These are phyloP conservation scores for Drosophila meridiana DNA, from an alignment of 2,888 invertebrate genomes.

Conservation along the genomic window DNA sequence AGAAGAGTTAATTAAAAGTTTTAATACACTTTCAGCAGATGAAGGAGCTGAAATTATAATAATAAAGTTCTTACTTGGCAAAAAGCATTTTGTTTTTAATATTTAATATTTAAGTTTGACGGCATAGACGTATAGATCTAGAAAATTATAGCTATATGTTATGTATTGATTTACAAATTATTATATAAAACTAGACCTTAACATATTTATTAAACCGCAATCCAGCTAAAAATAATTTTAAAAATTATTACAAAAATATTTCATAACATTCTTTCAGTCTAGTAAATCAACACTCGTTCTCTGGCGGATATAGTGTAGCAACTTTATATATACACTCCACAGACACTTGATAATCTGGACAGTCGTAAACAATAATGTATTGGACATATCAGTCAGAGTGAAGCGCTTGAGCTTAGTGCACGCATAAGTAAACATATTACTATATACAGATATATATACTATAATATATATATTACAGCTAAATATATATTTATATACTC, in stretches of 20 bases:
- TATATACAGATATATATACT: background rate
- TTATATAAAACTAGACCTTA: background rate
- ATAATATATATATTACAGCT: background rate
- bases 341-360: conserved; percentile 23
- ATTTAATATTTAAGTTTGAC: too few species aligned
- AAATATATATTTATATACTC: background rate
- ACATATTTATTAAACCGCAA: background rate
- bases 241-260: background rate
- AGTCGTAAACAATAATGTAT: conserved; percentile 15
- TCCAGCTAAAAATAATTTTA: background rate
- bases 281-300: background rate
- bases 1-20: background rate
- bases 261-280: background rate
- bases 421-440: background rate
- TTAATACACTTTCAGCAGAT: background rate
- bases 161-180: background rate
- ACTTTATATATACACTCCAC: background rate
- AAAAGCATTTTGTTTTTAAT: too few species aligned
- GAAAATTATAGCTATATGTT: too few species aligned
- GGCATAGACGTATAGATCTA: too few species aligned
- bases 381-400: conserved; percentile 24
- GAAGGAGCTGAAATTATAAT: accelerated
- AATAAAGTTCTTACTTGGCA: too few species aligned
- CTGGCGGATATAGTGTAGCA: conserved; percentile 21
- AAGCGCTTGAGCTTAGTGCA: conserved; percentile 21